Evolutionary conservation across 2,797 vertebrate genomes (phyloP).

Genomic region (Crenuchus spilurus): DNA sequence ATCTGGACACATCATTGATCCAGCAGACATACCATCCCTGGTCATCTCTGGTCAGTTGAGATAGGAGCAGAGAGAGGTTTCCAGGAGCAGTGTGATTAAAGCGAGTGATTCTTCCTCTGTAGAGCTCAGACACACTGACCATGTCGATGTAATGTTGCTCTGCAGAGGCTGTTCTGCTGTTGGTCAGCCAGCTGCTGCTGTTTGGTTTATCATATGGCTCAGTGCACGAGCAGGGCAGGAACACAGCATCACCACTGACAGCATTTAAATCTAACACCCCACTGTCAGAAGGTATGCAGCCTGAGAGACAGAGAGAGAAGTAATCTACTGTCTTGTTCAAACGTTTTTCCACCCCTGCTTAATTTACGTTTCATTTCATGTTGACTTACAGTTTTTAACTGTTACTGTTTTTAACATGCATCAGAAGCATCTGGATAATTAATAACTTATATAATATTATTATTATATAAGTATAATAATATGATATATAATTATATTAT

Average conservation of each 20-base stretch:
- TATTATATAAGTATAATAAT: too few relatives aligned
- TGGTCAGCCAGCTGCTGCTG: not conserved
- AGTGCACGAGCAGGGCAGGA: not conserved
- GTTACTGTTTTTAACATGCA: too few relatives aligned
- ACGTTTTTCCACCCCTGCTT: too few relatives aligned
- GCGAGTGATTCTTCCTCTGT: not conserved
- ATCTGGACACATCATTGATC: not conserved
- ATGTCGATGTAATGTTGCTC: not conserved
- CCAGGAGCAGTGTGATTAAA: not conserved
- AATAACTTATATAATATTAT: too few relatives aligned
- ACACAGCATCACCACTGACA: not conserved
- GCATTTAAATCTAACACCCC: not conserved
- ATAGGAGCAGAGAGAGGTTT: conserved; percentile 19
- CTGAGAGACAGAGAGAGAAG: not conserved
- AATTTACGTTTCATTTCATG: too few relatives aligned
- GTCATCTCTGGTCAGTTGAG: not conserved
- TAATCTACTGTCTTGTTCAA: too few relatives aligned
- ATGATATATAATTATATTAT: too few relatives aligned
- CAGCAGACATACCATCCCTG: not conserved
- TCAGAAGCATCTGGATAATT: too few relatives aligned
- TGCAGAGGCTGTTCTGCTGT: not conserved
- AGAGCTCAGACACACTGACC: not conserved
- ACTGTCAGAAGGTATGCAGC: not conserved
- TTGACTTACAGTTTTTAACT: too few relatives aligned
- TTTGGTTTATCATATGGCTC: not conserved